Conservation (phyloP, 2,797 vertebrate genomes). For the Sternotherus odoratus region DNA sequence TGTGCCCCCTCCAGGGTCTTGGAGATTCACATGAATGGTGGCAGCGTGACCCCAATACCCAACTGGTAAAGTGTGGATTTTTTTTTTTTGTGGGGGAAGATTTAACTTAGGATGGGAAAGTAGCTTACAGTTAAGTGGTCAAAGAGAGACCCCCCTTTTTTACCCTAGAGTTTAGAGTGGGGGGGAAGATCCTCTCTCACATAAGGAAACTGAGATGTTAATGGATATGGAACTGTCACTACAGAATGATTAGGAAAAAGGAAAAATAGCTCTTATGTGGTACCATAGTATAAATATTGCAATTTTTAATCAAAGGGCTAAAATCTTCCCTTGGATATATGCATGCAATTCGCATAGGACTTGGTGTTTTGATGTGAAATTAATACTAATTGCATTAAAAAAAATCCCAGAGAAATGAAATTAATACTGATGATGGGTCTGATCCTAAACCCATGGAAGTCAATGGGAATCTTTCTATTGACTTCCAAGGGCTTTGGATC, state of each 20-base stretch:
- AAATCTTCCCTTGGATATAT: neutral
- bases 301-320: neutral
- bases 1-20: no score
- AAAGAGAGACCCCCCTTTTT: no score
- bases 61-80: no score
- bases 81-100: no score
- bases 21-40: no score
- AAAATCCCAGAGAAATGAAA: neutral
- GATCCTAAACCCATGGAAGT: neutral
- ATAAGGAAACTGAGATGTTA: neutral
- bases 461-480: neutral
- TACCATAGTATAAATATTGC: neutral
- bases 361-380: neutral
- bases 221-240: neutral
- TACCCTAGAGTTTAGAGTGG: no score
- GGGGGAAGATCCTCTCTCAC: no score
- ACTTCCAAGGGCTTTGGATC: neutral
- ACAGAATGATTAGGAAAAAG: neutral
- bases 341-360: neutral
- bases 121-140: no score
- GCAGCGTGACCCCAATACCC: no score
- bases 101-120: no score
- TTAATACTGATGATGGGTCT: neutral
- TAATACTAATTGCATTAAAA: neutral
- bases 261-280: neutral